Base-by-base conservation (phyloP, 2,113 vertebrate species). In the Campylorhamphus procurvoides region DNA sequence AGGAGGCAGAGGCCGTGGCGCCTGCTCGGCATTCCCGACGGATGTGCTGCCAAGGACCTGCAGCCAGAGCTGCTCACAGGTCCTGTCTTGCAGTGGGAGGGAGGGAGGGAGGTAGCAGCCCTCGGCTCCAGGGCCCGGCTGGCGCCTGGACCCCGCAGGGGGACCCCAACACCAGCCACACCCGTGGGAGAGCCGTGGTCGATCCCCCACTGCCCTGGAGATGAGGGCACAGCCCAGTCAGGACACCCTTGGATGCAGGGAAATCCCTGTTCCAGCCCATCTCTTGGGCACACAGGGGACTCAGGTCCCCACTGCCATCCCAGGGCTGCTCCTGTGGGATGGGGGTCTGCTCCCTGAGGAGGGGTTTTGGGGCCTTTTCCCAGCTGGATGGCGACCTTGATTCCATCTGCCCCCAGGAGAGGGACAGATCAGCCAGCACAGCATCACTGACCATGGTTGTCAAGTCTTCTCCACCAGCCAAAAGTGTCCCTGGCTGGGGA, bases 41-140 rank as follows among this genome's bases (percentile, higher is more conserved):
- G 73, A 93, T 93, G 67, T 46, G 62, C n/a, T 80, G 90, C 83
- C 87, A 87, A 89, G 83, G 82, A 89, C 87, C 78, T 59, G 94
- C 82, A 90, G 72, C 81, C 77, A 66, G 72, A 64, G 76, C 93
- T 0, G 7, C 67, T 49, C 27, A 10, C 90, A 93, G 78, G 94
- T 64, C 83, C 67, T 3, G 15, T 74, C 90, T 93, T 90, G 90
- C 82, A 87, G 67, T n/a, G 1, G 49, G 58, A 76, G 52, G 76
- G 59, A 46, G 9, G 46, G 46, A 46, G 19, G 46, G 46, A 82
- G 25, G 86, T 71, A 73, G 71, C 49, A 93, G 62, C 63, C 27
- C 42, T 50, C 1, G 6, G 75, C 53, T 62, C 76, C 17, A 1
- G 5, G 80, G 58, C 58, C 58, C 2, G 18, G 27, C 27, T 63